Base-by-base conservation (phyloP, 2,113 vertebrate genomes). In the Argyrosomus japonicus region DNA sequence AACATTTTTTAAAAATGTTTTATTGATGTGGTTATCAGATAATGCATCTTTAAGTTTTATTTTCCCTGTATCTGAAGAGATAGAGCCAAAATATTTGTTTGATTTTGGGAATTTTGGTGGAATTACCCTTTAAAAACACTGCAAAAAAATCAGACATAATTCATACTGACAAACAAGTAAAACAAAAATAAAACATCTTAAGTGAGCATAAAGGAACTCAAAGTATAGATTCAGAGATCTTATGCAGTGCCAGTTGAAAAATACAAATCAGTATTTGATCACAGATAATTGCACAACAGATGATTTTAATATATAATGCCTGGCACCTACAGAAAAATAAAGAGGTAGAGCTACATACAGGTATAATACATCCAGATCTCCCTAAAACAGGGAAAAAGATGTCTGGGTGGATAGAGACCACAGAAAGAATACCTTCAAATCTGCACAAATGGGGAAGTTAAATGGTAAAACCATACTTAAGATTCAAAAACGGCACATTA, bases 261-360 rank as follows among this genome's bases (percentile, higher is more conserved):
- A 21, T 36, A 56, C 19, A 45, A 79, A 84, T 79, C 72, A 72
- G 68, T 65, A 58, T 91, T 82, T 87, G 73, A 90, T 82, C 73
- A 79, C 61, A 78, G 80, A 89, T 64, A 58, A 77, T 87, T 93
- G 93, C 95, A 96, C 93, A 95, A 94, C 90, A 95, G 84, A 94
- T 79, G 70, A 21, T 67, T 63, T 85, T 25, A 70, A 95, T 90
- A 75, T 77, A 95, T 93, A 95, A 97, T 95, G 93, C 90, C 96
- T 96, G 95, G 94, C 95, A 94, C 95, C 96, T 97, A 97, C 90
- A 95, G 95, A 87, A 50, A 68, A 70, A 94, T 93, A 95, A 40
- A 96, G 96, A 98, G 97, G 97, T 99, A 98, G 97, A 96, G 95
- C 97, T 99, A 97, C 93, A 94, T 77, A 68, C 58, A 81, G 50